Evolutionary conservation across 2,888 invertebrate genomes (phyloP).

Genomic region (Drosophila hamatofila): DNA sequence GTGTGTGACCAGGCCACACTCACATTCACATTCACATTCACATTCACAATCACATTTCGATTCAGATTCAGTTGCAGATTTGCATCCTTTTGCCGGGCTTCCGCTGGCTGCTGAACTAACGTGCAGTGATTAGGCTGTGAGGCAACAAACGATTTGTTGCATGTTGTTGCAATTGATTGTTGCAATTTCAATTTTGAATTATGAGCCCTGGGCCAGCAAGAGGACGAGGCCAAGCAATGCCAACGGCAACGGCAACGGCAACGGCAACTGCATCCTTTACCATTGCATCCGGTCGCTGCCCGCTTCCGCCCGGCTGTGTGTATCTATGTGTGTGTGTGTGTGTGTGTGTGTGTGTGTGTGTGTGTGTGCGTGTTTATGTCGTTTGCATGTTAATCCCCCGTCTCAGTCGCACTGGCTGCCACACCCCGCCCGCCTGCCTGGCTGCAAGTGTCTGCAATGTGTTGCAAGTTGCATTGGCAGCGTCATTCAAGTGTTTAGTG

Average conservation of each 20-base stretch:
- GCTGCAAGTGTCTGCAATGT: constrained; percentile 64
- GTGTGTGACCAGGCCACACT: background rate
- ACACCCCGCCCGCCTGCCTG: background rate
- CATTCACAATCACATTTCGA: constrained; percentile 34
- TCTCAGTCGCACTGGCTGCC: constrained; percentile 30
- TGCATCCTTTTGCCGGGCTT: constrained; percentile 62
- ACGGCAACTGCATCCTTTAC: constrained; percentile 55
- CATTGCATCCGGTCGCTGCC: constrained; percentile 59
- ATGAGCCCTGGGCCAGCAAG: constrained; percentile 58
- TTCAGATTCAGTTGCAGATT: constrained; percentile 33
- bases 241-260: constrained; percentile 25
- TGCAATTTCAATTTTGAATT: constrained; percentile 84
- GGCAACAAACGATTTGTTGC: constrained; percentile 79
- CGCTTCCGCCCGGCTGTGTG: constrained; percentile 46
- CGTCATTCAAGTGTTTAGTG: constrained; percentile 81
- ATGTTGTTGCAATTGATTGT: constrained; percentile 84
- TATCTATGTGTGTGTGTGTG: background rate
- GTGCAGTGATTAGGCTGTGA: constrained; percentile 76
- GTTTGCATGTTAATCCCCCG: constrained; percentile 53
- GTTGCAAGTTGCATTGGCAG: constrained; percentile 80
- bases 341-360: background rate
- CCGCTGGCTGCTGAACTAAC: constrained; percentile 57
- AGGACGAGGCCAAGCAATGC: constrained; percentile 41
- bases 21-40: constrained; percentile 21
- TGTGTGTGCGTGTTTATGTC: constrained; percentile 35